phyloP scores from a whole-genome alignment of 2,888 invertebrate species.

The Hyposoter didymator region DNA sequence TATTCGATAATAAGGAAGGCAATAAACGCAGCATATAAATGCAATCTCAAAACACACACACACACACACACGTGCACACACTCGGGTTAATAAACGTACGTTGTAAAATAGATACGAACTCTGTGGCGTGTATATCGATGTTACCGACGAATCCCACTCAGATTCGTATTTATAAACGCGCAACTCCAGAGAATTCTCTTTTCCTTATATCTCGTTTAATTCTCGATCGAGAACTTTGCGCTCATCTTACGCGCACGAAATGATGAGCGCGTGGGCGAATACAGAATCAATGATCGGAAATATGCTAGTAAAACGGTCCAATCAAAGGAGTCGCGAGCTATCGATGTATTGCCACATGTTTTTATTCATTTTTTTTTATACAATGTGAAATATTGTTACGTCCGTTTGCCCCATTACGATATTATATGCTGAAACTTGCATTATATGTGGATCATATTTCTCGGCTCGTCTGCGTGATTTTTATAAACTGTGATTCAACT shows the following conservation, averaged over 20 bases:
- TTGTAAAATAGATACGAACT: constrained; percentile 23
- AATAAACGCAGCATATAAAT: constrained; percentile 53
- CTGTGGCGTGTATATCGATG: not conserved
- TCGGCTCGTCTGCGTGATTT: not conserved
- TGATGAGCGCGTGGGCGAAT: constrained; percentile 37
- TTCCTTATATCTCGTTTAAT: constrained; percentile 42
- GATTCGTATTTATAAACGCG: constrained; percentile 17
- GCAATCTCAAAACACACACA: not conserved
- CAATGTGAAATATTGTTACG: not conserved
- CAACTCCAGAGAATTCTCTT: constrained; percentile 6
- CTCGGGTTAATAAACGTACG: not conserved
- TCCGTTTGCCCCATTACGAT: not conserved
- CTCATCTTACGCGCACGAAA: constrained; percentile 39
- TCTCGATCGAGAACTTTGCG: constrained; percentile 43
- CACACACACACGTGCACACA: not conserved
- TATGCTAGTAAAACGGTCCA: constrained; percentile 38
- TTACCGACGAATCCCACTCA: constrained; percentile 51
- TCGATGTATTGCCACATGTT: not conserved
- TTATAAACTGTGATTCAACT: not conserved
- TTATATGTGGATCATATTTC: constrained; percentile 1
- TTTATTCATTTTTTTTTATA: not conserved
- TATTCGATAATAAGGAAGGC: constrained; percentile 69
- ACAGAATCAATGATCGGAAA: constrained; percentile 53
- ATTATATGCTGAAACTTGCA: not conserved
- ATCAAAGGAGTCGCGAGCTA: constrained; percentile 7